Conservation (phyloP, 2,797 vertebrate genomes). For the Myiotriccus ornatus region DNA sequence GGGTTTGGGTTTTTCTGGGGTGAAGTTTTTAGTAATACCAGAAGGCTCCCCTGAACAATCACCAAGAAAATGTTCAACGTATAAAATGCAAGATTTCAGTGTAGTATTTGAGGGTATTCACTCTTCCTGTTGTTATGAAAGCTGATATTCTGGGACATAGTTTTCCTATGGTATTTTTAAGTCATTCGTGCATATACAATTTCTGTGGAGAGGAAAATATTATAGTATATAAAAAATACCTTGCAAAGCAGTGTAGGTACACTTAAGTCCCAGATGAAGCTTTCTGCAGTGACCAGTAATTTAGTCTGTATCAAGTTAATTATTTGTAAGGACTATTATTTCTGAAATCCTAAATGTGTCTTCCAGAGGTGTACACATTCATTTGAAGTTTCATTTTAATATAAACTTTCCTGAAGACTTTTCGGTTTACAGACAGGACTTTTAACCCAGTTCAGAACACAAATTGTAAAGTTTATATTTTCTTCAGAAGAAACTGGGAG, state of each 20-base stretch:
- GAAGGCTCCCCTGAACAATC: background rate
- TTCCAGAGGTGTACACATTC: background rate
- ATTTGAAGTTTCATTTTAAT: background rate
- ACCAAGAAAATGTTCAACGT: background rate
- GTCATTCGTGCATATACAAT: background rate
- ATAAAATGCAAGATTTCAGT: background rate
- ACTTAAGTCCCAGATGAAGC: background rate
- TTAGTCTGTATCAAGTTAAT: background rate
- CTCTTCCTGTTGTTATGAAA: background rate
- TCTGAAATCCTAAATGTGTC: background rate
- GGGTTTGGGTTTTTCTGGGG: background rate
- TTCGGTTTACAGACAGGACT: background rate
- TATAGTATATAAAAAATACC: background rate
- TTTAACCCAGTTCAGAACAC: background rate
- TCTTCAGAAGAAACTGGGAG: background rate
- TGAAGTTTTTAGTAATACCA: background rate
- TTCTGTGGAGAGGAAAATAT: background rate
- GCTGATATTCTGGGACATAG: background rate
- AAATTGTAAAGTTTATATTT: background rate
- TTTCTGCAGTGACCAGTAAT: background rate
- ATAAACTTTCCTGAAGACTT: background rate
- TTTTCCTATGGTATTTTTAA: background rate
- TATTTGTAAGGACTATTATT: background rate
- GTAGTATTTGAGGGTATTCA: background rate
- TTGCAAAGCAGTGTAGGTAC: background rate